These are phyloP conservation scores for Ciconia stormi DNA, from an alignment of 2,113 vertebrate species.

Conservation along the genomic window DNA sequence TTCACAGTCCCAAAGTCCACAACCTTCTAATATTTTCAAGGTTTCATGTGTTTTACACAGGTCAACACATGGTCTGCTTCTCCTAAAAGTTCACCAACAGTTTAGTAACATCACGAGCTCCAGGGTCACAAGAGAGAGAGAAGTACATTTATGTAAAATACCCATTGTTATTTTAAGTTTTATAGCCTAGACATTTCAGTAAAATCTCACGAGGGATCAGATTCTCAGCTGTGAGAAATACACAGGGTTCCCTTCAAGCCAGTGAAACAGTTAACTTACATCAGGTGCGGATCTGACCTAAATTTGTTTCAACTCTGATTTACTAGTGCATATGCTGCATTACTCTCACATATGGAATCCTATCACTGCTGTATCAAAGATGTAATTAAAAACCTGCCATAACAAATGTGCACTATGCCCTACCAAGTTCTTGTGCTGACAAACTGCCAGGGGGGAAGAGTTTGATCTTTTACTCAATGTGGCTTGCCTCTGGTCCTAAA, in stretches of 20 bases:
- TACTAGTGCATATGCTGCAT: neutral
- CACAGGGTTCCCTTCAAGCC: neutral
- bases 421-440: slow-evolving; percentile 35
- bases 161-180: neutral
- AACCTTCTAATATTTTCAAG: slow-evolving; percentile 65
- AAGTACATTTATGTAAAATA: neutral
- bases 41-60: slow-evolving; percentile 36
- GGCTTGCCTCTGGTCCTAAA: slow-evolving; percentile 19
- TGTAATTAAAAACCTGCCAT: slow-evolving; percentile 59
- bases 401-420: slow-evolving; percentile 65
- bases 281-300: slow-evolving; percentile 56
- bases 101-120: neutral
- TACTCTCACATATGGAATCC: slow-evolving; percentile 46
- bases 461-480: slow-evolving; percentile 47
- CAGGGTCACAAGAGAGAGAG: neutral
- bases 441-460: slow-evolving; percentile 46
- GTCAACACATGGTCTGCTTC: slow-evolving; percentile 26
- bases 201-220: neutral
- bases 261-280: slow-evolving; percentile 47
- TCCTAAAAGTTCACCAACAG: slow-evolving; percentile 12
- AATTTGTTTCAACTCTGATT: slow-evolving; percentile 37
- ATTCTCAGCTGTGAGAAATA: neutral
- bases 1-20: slow-evolving; percentile 54
- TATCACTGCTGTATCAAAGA: slow-evolving; percentile 39
- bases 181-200: neutral